Percentiles rank a stretch among this genome's conserved stretches.
phyloP scores from a whole-genome alignment of 2,113 vertebrate genomes.

The Beaufortia kweichowensis region DNA sequence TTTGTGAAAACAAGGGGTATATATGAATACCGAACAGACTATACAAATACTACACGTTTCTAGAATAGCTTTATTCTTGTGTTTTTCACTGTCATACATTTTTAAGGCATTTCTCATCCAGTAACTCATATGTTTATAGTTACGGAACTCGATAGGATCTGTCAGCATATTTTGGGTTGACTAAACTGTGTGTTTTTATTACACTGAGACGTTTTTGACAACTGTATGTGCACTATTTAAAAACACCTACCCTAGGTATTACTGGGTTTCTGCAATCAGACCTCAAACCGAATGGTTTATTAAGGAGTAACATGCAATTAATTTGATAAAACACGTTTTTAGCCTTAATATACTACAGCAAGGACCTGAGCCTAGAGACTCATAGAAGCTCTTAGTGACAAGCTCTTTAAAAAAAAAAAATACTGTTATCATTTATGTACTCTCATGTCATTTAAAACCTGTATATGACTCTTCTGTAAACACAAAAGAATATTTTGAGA shows the following conservation, averaged over 20 bases:
- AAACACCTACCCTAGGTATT: background rate
- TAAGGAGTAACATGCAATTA: too few relatives aligned
- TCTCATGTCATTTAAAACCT: too few relatives aligned
- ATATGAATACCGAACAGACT: background rate
- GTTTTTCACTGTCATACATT: background rate
- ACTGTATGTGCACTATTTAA: background rate
- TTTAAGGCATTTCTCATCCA: background rate
- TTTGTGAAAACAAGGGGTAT: slow-evolving; percentile 24
- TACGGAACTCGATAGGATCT: slow-evolving; percentile 4
- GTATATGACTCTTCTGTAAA: too few relatives aligned
- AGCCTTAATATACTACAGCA: too few relatives aligned
- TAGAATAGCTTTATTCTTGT: background rate
- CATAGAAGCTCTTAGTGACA: too few relatives aligned
- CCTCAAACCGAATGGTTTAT: too few relatives aligned
- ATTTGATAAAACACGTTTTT: too few relatives aligned
- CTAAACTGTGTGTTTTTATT: background rate
- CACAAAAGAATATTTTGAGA: too few relatives aligned
- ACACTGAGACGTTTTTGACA: background rate
- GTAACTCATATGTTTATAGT: background rate
- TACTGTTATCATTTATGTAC: too few relatives aligned
- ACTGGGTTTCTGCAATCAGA: background rate
- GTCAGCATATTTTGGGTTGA: background rate
- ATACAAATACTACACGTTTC: background rate
- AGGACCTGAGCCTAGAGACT: too few relatives aligned
- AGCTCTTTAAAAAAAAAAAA: too few relatives aligned